Base-by-base conservation (phyloP, 2,113 vertebrate species). In the Vanacampus margaritifer region DNA sequence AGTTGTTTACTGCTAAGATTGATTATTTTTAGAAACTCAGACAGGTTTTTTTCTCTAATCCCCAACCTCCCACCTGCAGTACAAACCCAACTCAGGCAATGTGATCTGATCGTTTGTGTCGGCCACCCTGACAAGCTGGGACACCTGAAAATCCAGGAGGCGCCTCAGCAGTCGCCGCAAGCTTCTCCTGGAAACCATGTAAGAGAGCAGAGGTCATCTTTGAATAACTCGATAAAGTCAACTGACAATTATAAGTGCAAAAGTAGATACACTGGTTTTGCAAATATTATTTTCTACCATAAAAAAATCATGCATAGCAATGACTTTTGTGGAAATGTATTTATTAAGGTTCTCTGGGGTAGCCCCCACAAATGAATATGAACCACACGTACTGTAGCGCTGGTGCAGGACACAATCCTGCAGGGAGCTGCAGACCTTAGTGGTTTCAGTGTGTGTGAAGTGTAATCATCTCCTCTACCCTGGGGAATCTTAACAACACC, bases 31-130 rank as follows among this genome's bases (percentile, higher is more conserved):
- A 21, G 21, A 64, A 11, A 26, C 2, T 41, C n/a, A 46, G 61
- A 35, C 37, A 21, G 48, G 7, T 69, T 56, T 75, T 12, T 72
- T 32, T 53, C 3, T 50, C 75, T 68, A 1, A 21, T 14, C 8
- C 21, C 32, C 35, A n/a, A n/a, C 7, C 36, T 46, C n/a, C 7
- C 39, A 68, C 66, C 60, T 84, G 23, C 90, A 97, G 96, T 93
- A 74, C 87, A 75, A 81, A 91, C 89, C 69, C 90, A 96, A 74
- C 82, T 94, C 23, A 86, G 91, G 79, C 93, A 92, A 62, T 96
- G 94, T 86, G 93, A 96, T 67, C 91, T 98, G 35, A 94, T 89
- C 61, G 66, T 95, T 68, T 91, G 91, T 68, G 92, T 96, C 77
- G 91, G 23, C 78, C 87, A 83, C 60, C 91, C 93, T 58, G 19